phyloP scores from a whole-genome alignment of 2,888 invertebrate species.

The Hirtodrosophila cameraria region DNA sequence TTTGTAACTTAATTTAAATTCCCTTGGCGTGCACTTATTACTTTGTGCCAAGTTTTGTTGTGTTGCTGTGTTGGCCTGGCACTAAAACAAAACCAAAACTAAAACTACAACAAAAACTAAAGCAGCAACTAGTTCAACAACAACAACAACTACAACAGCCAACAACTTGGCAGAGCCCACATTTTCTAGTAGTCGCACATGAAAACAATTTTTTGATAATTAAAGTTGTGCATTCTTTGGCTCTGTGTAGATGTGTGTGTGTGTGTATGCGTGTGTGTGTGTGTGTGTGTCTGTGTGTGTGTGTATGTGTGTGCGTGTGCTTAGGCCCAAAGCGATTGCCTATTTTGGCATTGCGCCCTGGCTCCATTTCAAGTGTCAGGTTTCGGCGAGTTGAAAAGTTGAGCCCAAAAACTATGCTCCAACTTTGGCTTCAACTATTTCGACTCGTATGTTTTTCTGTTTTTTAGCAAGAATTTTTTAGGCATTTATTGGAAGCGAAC shows the following conservation, averaged over 20 bases:
- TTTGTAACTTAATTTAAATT: constrained; percentile 76
- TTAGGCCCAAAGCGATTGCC: constrained; percentile 50
- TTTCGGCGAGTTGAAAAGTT: constrained; percentile 52
- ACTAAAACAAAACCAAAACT: constrained; percentile 56
- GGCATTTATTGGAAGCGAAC: constrained; percentile 9
- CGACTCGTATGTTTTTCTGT: constrained; percentile 20
- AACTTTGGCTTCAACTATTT: constrained; percentile 35
- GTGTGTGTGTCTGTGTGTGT: constrained; percentile 9
- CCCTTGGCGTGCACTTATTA: constrained; percentile 67
- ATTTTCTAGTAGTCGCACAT: constrained; percentile 58
- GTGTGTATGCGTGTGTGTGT: constrained; percentile 1
- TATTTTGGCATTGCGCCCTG: constrained; percentile 58
- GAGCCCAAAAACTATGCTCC: constrained; percentile 30
- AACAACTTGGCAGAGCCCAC: constrained; percentile 59
- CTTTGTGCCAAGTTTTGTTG: constrained; percentile 59
- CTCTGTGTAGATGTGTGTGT: not conserved
- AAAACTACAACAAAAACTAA: constrained; percentile 25
- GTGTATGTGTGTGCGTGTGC: constrained; percentile 8
- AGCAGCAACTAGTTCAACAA: constrained; percentile 10
- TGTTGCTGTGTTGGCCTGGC: constrained; percentile 34
- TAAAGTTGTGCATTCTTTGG: constrained; percentile 54
- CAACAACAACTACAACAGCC: constrained; percentile 31
- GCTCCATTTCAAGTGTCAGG: constrained; percentile 62
- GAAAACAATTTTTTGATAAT: constrained; percentile 65
- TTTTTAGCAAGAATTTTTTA: constrained; percentile 20